phyloP scores from a whole-genome alignment of 35 echinoderm and acorn worm genomes.

The Anneissia japonica region DNA sequence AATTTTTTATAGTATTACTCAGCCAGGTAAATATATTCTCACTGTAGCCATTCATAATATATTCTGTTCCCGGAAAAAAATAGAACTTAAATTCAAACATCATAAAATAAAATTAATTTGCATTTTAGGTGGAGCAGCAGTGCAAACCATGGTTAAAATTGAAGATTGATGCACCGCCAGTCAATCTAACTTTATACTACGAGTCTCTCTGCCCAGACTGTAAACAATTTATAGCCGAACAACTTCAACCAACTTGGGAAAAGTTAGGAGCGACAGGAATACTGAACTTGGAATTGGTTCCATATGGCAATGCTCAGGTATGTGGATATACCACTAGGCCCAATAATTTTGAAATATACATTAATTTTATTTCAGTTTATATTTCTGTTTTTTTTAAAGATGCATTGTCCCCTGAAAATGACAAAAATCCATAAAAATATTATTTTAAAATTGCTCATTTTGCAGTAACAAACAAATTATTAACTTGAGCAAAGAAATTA shows the following conservation, averaged over 20 bases:
- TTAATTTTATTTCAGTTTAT: no score
- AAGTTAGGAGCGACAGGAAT: constrained; percentile 36
- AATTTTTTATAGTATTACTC: neutral
- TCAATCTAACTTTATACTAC: constrained; percentile 59
- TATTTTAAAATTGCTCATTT: no score
- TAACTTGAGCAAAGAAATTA: no score
- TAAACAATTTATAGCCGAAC: constrained; percentile 40
- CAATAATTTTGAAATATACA: no score
- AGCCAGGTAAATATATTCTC: neutral
- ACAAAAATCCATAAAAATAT: no score
- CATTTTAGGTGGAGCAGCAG: constrained; percentile 72
- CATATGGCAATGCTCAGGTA: constrained; percentile 89
- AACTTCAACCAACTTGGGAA: constrained; percentile 61
- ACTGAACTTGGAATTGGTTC: constrained; percentile 65
- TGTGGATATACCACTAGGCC: neutral
- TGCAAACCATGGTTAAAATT: constrained; percentile 31
- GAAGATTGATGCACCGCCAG: constrained; percentile 16
- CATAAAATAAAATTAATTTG: neutral
- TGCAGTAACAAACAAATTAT: no score
- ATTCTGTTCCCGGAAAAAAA: neutral
- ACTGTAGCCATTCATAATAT: no score
- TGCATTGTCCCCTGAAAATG: no score
- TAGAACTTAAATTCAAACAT: neutral
- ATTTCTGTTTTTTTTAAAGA: no score
- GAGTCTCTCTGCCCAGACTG: constrained; percentile 86